These are phyloP conservation scores for Hemibagrus wyckioides DNA, from an alignment of 2,113 vertebrate species.

Conservation along the genomic window DNA sequence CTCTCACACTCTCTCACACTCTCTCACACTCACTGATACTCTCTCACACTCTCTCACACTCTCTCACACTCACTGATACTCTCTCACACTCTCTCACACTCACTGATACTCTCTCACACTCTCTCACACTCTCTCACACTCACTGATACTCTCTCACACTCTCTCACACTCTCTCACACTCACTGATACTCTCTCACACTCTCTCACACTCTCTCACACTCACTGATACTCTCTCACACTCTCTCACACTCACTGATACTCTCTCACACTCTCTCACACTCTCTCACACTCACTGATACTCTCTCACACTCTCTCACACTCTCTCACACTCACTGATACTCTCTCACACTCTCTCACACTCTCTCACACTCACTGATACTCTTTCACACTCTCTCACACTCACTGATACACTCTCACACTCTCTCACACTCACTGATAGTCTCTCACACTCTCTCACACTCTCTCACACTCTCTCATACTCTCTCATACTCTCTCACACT, in stretches of 20 bases:
- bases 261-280: not conserved
- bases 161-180: not conserved
- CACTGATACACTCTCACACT: not conserved
- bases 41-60: not conserved
- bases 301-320: not conserved
- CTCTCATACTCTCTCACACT: not conserved
- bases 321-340: not conserved
- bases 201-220: not conserved
- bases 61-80: not conserved
- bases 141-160: not conserved
- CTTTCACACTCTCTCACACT: not conserved
- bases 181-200: not conserved
- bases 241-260: not conserved
- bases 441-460: not conserved
- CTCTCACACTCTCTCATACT: not conserved
- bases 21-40: not conserved
- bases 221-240: not conserved
- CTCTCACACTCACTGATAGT: not conserved
- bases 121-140: not conserved
- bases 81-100: not conserved
- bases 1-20: not conserved
- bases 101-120: not conserved
- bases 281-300: not conserved
- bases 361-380: no score
- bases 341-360: not conserved